These are phyloP conservation scores for Drosophila engyochracea DNA, from an alignment of 2,888 invertebrate species.

Conservation along the genomic window DNA sequence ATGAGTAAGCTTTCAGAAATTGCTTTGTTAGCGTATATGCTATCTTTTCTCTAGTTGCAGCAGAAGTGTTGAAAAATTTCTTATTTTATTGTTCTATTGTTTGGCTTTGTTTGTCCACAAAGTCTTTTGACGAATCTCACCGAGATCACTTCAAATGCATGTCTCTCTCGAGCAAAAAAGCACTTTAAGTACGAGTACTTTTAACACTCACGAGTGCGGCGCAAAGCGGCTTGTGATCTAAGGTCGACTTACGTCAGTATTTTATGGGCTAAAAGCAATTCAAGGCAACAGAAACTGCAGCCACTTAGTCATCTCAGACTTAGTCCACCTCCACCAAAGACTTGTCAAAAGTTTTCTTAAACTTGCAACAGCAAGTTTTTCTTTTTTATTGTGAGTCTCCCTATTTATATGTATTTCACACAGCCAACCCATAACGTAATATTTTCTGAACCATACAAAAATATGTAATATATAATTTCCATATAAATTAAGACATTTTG, in stretches of 20 bases:
- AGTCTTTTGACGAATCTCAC: slow-evolving; percentile 37
- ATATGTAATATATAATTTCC: neutral
- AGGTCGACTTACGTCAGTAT: slow-evolving; percentile 54
- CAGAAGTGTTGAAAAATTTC: slow-evolving; percentile 44
- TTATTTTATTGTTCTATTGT: slow-evolving; percentile 23
- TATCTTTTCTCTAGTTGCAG: slow-evolving; percentile 11
- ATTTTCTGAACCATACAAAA: neutral
- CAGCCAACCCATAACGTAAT: neutral
- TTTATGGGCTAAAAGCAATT: slow-evolving; percentile 67
- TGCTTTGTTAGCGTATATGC: slow-evolving; percentile 11
- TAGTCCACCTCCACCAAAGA: slow-evolving; percentile 37
- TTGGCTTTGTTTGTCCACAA: slow-evolving; percentile 60
- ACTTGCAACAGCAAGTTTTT: slow-evolving; percentile 17
- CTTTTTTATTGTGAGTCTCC: slow-evolving; percentile 18
- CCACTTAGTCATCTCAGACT: slow-evolving; percentile 44
- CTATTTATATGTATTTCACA: neutral
- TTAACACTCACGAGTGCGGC: slow-evolving; percentile 62
- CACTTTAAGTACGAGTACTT: slow-evolving; percentile 67
- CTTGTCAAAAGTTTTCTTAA: slow-evolving; percentile 27
- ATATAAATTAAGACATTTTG: neutral
- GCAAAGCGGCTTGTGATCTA: slow-evolving; percentile 64
- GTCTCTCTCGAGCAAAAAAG: slow-evolving; percentile 46
- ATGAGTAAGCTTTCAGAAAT: neutral
- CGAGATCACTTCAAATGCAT: slow-evolving; percentile 50
- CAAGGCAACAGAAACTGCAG: slow-evolving; percentile 55